These are phyloP conservation scores for Idaea biselata DNA, from an alignment of 2,888 invertebrate species.

Conservation along the genomic window DNA sequence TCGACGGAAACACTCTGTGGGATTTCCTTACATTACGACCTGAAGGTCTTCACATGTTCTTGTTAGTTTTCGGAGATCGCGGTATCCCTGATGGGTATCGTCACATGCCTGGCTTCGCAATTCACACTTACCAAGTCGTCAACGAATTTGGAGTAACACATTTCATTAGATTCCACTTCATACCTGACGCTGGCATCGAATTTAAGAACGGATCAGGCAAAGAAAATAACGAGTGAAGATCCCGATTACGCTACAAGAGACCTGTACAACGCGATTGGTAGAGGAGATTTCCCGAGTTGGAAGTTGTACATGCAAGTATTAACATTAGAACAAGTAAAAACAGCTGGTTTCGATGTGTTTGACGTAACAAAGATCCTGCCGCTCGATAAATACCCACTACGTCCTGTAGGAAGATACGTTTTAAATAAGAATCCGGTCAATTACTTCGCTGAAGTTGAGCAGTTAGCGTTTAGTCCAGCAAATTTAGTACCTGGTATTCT, in stretches of 20 bases:
- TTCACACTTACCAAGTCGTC: slow-evolving; percentile 92
- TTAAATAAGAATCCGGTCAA: slow-evolving; percentile 93
- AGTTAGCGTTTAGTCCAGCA: slow-evolving; percentile 91
- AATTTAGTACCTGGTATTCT: slow-evolving; percentile 94
- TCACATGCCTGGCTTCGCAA: slow-evolving; percentile 95
- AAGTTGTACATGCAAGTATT: slow-evolving; percentile 90
- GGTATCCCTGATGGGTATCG: slow-evolving; percentile 94
- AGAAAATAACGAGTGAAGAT: slow-evolving; percentile 84
- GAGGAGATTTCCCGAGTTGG: slow-evolving; percentile 87
- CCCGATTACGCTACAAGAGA: slow-evolving; percentile 93
- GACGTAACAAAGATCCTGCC: slow-evolving; percentile 95
- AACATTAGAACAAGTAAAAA: slow-evolving; percentile 89
- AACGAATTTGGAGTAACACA: slow-evolving; percentile 84
- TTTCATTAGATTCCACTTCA: slow-evolving; percentile 93
- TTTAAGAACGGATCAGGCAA: slow-evolving; percentile 83
- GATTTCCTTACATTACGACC: slow-evolving; percentile 92
- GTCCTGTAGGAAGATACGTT: slow-evolving; percentile 89
- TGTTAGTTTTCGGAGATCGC: slow-evolving; percentile 91
- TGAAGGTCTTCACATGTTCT: slow-evolving; percentile 89
- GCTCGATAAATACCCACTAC: slow-evolving; percentile 86
- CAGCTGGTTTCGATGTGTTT: slow-evolving; percentile 90
- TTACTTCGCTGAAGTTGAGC: slow-evolving; percentile 95
- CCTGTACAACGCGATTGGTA: slow-evolving; percentile 90
- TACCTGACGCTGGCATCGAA: slow-evolving; percentile 93
- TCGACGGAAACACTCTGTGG: slow-evolving; percentile 95